Percentiles rank a stretch among this genome's conserved stretches.
phyloP scores from a whole-genome alignment of 2,888 invertebrate species.

The Stegana nigrithorax region DNA sequence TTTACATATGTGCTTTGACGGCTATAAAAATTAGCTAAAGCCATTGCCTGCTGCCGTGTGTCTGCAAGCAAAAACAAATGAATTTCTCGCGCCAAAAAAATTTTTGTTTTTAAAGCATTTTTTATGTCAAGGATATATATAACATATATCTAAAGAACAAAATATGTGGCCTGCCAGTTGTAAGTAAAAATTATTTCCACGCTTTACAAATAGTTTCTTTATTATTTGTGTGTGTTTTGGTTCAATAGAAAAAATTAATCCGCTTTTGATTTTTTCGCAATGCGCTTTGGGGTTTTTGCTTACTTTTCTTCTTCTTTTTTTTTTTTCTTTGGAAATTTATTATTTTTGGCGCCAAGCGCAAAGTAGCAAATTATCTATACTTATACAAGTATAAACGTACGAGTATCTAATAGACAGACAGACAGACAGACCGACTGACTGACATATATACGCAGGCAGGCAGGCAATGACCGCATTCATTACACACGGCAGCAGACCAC shows the following conservation, averaged over 20 bases:
- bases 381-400: not conserved
- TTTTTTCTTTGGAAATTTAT: conserved; percentile 12
- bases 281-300: not conserved
- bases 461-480: conserved; percentile 19
- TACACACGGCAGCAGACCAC: not conserved
- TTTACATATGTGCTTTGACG: not conserved
- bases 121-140: conserved; percentile 10
- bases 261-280: conserved; percentile 15
- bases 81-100: no score
- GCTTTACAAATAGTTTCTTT: conserved; percentile 1
- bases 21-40: conserved; percentile 12
- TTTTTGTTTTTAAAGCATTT: not conserved
- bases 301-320: not conserved
- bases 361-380: not conserved
- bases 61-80: no score
- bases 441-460: not conserved
- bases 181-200: not conserved
- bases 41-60: no score
- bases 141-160: not conserved
- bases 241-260: conserved; percentile 9
- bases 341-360: conserved; percentile 19
- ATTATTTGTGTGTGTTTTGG: not conserved
- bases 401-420: not conserved
- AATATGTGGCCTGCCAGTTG: no score
- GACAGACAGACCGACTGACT: not conserved